Evolutionary conservation across 2,113 vertebrate species (phyloP), one percentile per base, ranked within the genome.

Genomic region (Scopus umbretta): DNA sequence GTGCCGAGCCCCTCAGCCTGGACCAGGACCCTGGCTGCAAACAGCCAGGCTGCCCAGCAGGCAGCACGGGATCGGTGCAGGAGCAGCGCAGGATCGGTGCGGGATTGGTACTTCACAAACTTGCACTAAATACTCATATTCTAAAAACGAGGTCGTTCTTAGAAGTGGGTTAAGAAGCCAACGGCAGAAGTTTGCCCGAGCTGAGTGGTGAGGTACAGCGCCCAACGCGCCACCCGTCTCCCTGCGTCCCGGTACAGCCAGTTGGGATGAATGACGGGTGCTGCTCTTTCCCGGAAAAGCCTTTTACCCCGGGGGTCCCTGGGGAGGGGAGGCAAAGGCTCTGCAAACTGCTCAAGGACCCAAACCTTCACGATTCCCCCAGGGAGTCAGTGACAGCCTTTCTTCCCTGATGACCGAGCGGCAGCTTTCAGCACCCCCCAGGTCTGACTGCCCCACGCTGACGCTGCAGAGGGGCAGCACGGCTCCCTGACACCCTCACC

Each of bases 211-310:
- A 29, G 23, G 22, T 9, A 6, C 20, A 4, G 40, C 30, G 11
- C 50, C 86, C 85, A 36, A 6, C 0, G 0, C 1, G 2, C 32
- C 1, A 0, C 1, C 32, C 2, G 0, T 9, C 23, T 6, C 32
- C 32, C 21, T 2, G 6, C 4, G 0, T 11, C 61, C 90, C 95
- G 68, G 38, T 2, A 29, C 29, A 43, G 36, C 30, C 83, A 52
- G n/a, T 5, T 22, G 42, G 6, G 75, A 27, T 3, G 16, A n/a
- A 8, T 1, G 5, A 50, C 30, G 16, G 78, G 49, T 52, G 23
- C 42, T 11, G 16, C 58, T 53, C 36, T 52, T 2, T 43, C 27
- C 67, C 53, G 68, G 67, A 58, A 56, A 86, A 76, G 38, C 30
- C 43, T 40, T 32, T 74, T 21, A 25, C 58, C 19, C 6, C 0